A percentile compares a stretch with the other conserved stretches of the same genome.
Conservation (phyloP, 2,113 vertebrate species). For the Capreolus pygargus region DNA sequence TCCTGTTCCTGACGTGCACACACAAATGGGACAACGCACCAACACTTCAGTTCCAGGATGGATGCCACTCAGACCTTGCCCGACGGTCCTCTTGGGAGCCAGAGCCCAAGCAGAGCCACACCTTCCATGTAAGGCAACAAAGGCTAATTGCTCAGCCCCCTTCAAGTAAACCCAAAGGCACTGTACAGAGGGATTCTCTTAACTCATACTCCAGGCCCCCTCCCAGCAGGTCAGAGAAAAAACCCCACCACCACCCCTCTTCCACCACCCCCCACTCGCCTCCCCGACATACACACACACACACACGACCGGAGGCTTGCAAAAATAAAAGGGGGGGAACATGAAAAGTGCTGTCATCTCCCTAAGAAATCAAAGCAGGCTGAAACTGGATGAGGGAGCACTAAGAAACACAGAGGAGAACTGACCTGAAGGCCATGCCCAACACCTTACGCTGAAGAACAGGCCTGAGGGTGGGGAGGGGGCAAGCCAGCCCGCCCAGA, state of each 20-base stretch:
- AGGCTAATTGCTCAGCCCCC: neutral
- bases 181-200: neutral
- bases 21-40: neutral
- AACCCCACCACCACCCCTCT: too few species aligned
- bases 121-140: neutral
- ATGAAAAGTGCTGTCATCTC: neutral
- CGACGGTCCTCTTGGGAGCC: neutral
- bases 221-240: neutral
- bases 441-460: neutral
- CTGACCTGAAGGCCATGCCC: neutral
- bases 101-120: neutral
- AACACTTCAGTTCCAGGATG: too few species aligned
- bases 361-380: neutral
- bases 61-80: fast-evolving
- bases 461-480: neutral
- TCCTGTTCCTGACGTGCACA: neutral
- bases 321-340: neutral
- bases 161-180: neutral
- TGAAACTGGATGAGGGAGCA: too few species aligned
- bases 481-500: neutral
- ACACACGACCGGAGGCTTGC: neutral
- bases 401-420: neutral
- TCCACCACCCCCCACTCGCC: too few species aligned
- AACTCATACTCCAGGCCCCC: neutral
- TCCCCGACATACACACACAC: neutral